Evolutionary conservation across 2,797 vertebrate species (phyloP).

Genomic region (Chiloscyllium punctatum): DNA sequence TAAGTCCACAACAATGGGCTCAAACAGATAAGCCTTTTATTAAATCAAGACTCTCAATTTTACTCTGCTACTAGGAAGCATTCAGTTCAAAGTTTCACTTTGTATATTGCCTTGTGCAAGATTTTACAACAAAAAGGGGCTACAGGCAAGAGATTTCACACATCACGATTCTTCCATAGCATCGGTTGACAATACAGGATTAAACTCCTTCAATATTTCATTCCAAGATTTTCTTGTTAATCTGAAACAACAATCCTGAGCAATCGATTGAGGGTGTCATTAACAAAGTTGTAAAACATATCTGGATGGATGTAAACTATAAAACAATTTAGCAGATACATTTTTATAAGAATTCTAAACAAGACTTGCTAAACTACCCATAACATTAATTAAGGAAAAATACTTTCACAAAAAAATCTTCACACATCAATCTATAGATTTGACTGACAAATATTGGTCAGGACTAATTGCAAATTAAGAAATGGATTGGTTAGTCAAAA

Average conservation of each 20-base stretch:
- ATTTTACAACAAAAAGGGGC: neutral
- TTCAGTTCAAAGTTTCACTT: neutral
- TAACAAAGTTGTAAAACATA: neutral
- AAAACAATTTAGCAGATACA: neutral
- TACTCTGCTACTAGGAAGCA: neutral
- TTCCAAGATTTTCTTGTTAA: neutral
- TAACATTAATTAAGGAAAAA: neutral
- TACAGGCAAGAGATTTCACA: neutral
- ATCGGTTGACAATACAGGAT: neutral
- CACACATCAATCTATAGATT: neutral
- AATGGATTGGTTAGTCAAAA: neutral
- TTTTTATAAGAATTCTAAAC: neutral
- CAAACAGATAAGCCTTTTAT: slow-evolving; percentile 28
- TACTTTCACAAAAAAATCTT: neutral
- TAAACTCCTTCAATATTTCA: neutral
- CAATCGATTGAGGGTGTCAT: neutral
- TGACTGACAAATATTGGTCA: neutral
- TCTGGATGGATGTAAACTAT: neutral
- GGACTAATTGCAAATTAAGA: neutral
- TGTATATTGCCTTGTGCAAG: neutral
- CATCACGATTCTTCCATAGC: neutral
- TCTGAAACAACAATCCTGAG: neutral
- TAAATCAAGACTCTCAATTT: slow-evolving; percentile 11
- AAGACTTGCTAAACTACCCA: neutral
- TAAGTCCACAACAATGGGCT: slow-evolving; percentile 15